Conservation (phyloP, 1,140 invertebrate genomes). For the Gryon sp. region DNA sequence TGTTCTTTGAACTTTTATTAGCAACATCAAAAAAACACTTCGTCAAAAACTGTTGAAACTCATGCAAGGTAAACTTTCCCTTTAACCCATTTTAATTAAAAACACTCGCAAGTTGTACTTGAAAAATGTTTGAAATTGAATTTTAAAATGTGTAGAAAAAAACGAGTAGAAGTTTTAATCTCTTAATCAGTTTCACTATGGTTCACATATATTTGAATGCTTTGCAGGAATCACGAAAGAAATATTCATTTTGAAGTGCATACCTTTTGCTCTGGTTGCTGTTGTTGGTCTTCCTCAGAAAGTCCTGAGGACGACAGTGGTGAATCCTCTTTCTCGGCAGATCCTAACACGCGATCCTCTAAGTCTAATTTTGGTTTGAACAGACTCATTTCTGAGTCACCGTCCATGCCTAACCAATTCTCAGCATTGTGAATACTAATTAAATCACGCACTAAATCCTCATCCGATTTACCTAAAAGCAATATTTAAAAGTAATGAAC, state of each 20-base stretch:
- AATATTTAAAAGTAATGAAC: conserved; percentile 1
- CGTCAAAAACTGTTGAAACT: conserved; percentile 8
- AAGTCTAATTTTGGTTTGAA: conserved; percentile 86
- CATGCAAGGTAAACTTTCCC: conserved; percentile 6
- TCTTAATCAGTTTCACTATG: conserved; percentile 25
- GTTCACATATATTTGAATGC: conserved; percentile 32
- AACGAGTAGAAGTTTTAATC: conserved; percentile 37
- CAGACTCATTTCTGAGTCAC: conserved; percentile 89
- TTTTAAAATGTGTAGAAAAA: conserved; percentile 14
- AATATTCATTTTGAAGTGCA: not conserved
- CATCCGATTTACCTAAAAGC: conserved; percentile 88
- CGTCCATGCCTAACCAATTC: conserved; percentile 95
- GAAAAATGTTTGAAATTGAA: conserved; percentile 33
- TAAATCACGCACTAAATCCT: conserved; percentile 92
- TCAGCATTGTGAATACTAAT: conserved; percentile 95
- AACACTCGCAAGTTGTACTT: conserved; percentile 15
- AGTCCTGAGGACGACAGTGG: conserved; percentile 72
- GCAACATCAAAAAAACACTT: conserved; percentile 4
- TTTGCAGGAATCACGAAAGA: conserved; percentile 1
- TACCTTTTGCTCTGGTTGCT: conserved; percentile 58
- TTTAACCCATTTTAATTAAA: conserved; percentile 33
- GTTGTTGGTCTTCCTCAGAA: conserved; percentile 71
- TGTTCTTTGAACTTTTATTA: conserved; percentile 7
- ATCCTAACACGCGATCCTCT: conserved; percentile 80
- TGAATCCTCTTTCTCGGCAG: conserved; percentile 75